phyloP scores from a whole-genome alignment of 2,888 invertebrate genomes.

The Helleia helle region DNA sequence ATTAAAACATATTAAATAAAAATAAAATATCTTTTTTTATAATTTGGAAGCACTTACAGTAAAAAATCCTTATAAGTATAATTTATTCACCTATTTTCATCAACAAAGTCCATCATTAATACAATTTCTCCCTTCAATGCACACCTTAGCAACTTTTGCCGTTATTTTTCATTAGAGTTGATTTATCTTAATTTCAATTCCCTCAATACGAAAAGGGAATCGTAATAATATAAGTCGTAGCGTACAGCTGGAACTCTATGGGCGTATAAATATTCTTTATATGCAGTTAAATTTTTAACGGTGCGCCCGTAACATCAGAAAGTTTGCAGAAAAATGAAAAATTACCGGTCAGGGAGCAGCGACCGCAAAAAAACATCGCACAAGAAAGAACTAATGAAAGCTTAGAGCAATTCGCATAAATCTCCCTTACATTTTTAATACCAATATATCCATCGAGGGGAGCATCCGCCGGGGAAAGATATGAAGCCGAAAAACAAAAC shows the following conservation, averaged over 20 bases:
- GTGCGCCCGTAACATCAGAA: conserved; percentile 54
- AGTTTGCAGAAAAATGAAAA: conserved; percentile 70
- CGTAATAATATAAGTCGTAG: conserved; percentile 63
- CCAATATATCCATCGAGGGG: conserved; percentile 70
- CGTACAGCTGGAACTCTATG: conserved; percentile 55
- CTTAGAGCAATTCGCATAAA: conserved; percentile 74
- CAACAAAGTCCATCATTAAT: too few relatives aligned
- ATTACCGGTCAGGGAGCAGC: conserved; percentile 71
- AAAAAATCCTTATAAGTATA: too few relatives aligned
- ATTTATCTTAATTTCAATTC: conserved; percentile 44
- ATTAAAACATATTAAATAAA: too few relatives aligned
- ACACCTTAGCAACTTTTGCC: conserved; percentile 14
- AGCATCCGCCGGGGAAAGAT: conserved; percentile 48
- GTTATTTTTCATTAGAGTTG: conserved; percentile 47
- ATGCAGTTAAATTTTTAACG: conserved; percentile 66
- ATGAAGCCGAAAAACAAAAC: conserved; percentile 57
- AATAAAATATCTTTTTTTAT: too few relatives aligned
- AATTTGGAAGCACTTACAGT: too few relatives aligned
- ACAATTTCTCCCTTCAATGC: not conserved
- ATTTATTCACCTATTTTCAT: too few relatives aligned
- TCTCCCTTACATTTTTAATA: conserved; percentile 75
- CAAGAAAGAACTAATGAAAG: conserved; percentile 73
- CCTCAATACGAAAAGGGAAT: conserved; percentile 45
- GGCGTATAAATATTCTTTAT: conserved; percentile 69
- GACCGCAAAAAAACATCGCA: conserved; percentile 67